Evolutionary conservation across 1,140 invertebrate species (phyloP).

Genomic region (Drosophila rufa): DNA sequence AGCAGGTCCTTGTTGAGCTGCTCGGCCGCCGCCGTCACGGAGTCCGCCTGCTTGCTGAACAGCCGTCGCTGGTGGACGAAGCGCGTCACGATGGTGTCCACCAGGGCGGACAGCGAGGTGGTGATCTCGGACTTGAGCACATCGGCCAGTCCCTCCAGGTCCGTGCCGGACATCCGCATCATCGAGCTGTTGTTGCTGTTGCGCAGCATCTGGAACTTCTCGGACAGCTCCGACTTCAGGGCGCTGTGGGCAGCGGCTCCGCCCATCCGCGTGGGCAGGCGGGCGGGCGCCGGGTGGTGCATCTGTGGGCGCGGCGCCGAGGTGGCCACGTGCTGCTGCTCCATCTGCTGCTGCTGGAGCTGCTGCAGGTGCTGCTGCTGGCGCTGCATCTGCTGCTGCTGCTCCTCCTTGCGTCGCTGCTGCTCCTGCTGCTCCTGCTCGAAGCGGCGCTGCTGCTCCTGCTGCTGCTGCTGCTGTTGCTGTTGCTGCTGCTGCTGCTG

Average conservation of each 20-base stretch:
- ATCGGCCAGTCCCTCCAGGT: constrained; percentile 94
- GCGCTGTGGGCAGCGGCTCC: constrained; percentile 86
- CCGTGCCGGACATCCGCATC: constrained; percentile 89
- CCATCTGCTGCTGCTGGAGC: constrained; percentile 85
- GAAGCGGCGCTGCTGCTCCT: constrained; percentile 87
- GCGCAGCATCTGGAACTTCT: constrained; percentile 88
- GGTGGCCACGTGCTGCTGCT: constrained; percentile 86
- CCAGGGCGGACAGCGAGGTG: constrained; percentile 92
- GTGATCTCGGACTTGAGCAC: constrained; percentile 95
- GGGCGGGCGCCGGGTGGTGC: constrained; percentile 71
- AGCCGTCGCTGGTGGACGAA: constrained; percentile 93
- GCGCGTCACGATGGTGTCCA: constrained; percentile 94
- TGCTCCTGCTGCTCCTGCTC: constrained; percentile 86
- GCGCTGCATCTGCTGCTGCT: constrained; percentile 87
- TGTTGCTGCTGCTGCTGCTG: constrained; percentile 87
- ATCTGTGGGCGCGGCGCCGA: constrained; percentile 84
- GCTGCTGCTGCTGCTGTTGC: constrained; percentile 86
- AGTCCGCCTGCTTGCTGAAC: constrained; percentile 91
- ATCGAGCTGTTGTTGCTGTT: constrained; percentile 87
- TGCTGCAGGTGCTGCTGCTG: constrained; percentile 84
- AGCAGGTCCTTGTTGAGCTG: constrained; percentile 93
- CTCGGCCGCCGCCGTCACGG: constrained; percentile 90
- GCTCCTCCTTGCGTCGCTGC: constrained; percentile 86
- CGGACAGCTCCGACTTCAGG: constrained; percentile 87
- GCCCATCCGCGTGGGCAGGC: constrained; percentile 79